Percentiles rank a stretch among this genome's conserved stretches.
Conservation (phyloP, 2,888 invertebrate genomes). For the Baccha elongata region DNA sequence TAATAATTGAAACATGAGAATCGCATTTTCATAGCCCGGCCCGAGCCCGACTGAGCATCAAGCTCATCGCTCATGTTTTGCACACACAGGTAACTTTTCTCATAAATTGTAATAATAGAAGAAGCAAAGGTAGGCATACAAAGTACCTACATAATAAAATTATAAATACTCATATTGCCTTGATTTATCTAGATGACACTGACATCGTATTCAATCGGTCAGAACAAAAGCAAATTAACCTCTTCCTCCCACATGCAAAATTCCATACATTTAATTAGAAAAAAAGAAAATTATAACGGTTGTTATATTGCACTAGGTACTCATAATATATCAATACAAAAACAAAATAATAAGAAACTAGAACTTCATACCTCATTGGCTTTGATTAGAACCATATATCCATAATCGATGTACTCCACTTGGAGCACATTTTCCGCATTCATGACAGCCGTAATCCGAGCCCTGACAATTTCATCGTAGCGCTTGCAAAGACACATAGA, state of each 20-base stretch:
- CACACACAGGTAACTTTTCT: too few relatives aligned
- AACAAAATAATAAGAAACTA: neutral
- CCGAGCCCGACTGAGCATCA: too few relatives aligned
- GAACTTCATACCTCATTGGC: constrained; percentile 82
- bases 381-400: constrained; percentile 85
- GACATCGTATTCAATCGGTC: constrained; percentile 19
- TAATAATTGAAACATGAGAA: neutral
- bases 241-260: constrained; percentile 69
- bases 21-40: too few relatives aligned
- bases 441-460: constrained; percentile 84
- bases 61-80: too few relatives aligned
- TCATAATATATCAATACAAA: neutral
- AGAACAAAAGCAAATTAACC: constrained; percentile 48
- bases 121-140: too few relatives aligned
- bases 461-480: constrained; percentile 86
- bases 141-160: too few relatives aligned
- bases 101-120: too few relatives aligned
- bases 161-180: constrained; percentile 1
- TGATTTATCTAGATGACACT: constrained; percentile 24
- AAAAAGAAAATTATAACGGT: constrained; percentile 14
- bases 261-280: constrained; percentile 59
- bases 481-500: constrained; percentile 80
- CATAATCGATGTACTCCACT: constrained; percentile 88
- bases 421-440: constrained; percentile 84
- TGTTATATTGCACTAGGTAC: constrained; percentile 14